A percentile compares a stretch with the other conserved stretches of the same genome.
Evolutionary conservation across 2,797 vertebrate genomes (phyloP).

Genomic region (Lacerta viridis): DNA sequence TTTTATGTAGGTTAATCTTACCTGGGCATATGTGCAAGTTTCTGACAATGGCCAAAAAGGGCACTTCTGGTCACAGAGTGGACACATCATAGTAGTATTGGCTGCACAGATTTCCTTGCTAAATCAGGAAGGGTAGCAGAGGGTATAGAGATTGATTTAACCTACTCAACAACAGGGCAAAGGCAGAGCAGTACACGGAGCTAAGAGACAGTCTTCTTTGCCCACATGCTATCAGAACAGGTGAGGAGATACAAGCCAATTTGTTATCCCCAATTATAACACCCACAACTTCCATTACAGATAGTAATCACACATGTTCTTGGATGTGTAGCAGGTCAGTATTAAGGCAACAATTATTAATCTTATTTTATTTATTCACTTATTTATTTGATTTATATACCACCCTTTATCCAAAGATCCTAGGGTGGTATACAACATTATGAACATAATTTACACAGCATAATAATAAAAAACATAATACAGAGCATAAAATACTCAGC

Average conservation of each 20-base stretch:
- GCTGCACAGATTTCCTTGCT: conserved; percentile 93
- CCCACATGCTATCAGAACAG: neutral
- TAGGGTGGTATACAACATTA: too few species aligned
- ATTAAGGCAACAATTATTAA: neutral
- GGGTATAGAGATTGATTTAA: fast-evolving
- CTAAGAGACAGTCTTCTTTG: neutral
- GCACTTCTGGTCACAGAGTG: conserved; percentile 89
- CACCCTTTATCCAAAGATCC: too few species aligned
- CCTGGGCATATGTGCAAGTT: conserved; percentile 93
- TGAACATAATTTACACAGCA: too few species aligned
- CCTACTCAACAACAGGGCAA: neutral
- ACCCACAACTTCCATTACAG: neutral
- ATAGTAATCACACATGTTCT: neutral
- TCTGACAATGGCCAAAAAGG: conserved; percentile 90
- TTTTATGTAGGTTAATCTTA: conserved; percentile 56
- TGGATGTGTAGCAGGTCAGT: neutral
- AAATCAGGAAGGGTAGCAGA: neutral
- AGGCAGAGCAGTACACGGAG: neutral
- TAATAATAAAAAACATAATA: too few species aligned
- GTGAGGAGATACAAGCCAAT: too few species aligned
- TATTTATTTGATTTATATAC: too few species aligned
- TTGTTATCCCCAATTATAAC: neutral
- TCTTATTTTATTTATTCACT: too few species aligned
- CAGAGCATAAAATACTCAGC: too few species aligned
- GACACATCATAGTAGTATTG: conserved; percentile 87